Percentiles rank a stretch among this genome's conserved stretches.
These are phyloP conservation scores for Cremastinae sp. DNA, from an alignment of 2,888 invertebrate species.

Conservation along the genomic window DNA sequence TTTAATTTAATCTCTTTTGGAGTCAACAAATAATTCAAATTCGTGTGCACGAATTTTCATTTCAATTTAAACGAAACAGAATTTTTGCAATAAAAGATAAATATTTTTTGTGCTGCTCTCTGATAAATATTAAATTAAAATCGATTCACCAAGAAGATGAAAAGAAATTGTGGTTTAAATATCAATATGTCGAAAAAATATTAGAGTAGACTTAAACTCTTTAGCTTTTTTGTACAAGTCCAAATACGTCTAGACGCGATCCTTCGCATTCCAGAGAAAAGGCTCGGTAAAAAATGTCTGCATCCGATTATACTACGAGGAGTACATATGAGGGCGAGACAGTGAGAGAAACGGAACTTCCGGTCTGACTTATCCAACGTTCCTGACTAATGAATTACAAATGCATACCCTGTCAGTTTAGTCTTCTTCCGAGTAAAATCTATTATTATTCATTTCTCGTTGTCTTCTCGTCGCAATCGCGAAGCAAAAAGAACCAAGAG, in stretches of 20 bases:
- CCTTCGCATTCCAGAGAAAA: not conserved
- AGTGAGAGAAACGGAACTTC: slow-evolving; percentile 37
- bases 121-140: too few species aligned
- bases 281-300: slow-evolving; percentile 10
- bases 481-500: not conserved
- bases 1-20: too few species aligned
- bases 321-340: slow-evolving; percentile 9
- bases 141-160: not conserved
- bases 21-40: too few species aligned
- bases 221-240: not conserved
- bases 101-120: too few species aligned
- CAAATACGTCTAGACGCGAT: too few species aligned
- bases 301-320: slow-evolving; percentile 39
- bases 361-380: slow-evolving; percentile 35
- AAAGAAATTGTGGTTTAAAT: too few species aligned
- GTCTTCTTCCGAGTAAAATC: slow-evolving; percentile 37
- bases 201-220: not conserved
- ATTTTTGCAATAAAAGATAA: too few species aligned
- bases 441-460: slow-evolving; percentile 27
- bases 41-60: too few species aligned
- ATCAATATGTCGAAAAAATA: too few species aligned
- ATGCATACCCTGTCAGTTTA: slow-evolving; percentile 46
- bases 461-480: not conserved
- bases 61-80: too few species aligned
- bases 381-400: slow-evolving; percentile 55